A percentile compares a stretch with the other conserved stretches of the same genome.
phyloP scores from a whole-genome alignment of 2,797 vertebrate species.

The Presbytis comata region DNA sequence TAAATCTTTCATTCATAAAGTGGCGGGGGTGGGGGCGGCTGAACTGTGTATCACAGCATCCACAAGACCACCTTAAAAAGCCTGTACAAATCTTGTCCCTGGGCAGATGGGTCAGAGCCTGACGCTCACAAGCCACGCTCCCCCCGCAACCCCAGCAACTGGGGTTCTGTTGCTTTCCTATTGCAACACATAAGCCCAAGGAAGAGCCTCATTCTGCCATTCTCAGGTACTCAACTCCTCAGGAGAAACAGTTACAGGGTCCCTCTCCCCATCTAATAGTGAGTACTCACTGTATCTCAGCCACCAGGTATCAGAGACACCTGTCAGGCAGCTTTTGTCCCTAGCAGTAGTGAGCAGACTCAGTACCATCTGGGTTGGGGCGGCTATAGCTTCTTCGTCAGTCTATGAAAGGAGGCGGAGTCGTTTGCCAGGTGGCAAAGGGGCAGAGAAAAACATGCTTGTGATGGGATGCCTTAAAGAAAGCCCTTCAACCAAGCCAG shows the following conservation, averaged over 20 bases:
- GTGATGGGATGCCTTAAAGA: neutral
- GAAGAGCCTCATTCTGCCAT: neutral
- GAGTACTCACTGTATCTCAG: neutral
- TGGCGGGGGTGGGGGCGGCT: neutral
- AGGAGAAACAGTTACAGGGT: neutral
- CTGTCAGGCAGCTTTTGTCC: neutral
- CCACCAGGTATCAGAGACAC: neutral
- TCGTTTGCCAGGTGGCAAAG: neutral
- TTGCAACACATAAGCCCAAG: neutral
- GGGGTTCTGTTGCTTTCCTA: neutral
- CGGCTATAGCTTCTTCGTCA: neutral
- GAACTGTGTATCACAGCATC: neutral
- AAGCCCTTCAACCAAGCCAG: neutral
- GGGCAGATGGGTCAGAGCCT: neutral
- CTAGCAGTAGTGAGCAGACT: neutral
- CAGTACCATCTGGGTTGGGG: neutral
- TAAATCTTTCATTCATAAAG: neutral
- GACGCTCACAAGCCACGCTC: neutral
- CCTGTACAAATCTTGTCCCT: neutral
- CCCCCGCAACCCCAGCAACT: neutral
- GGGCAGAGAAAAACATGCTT: neutral
- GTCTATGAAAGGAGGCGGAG: neutral
- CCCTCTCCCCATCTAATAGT: neutral
- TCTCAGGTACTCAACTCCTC: neutral
- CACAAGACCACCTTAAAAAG: conserved; percentile 6